A percentile compares a stretch with the other conserved stretches of the same genome.
These are phyloP conservation scores for Heliornis fulica DNA, from an alignment of 2,113 vertebrate species.

Conservation along the genomic window DNA sequence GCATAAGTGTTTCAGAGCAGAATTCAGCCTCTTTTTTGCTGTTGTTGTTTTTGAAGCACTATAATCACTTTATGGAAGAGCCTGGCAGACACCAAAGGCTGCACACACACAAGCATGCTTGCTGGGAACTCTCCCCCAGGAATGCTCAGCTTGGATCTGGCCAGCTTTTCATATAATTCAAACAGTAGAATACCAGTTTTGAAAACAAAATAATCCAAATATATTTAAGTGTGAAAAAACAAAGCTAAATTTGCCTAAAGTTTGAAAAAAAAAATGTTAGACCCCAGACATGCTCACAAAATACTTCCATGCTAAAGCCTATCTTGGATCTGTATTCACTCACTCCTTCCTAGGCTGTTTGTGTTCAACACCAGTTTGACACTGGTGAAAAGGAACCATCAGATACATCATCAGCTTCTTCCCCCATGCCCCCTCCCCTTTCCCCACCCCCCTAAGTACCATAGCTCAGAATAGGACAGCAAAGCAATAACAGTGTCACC, in stretches of 20 bases:
- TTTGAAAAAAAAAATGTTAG: background rate
- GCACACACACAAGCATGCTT: background rate
- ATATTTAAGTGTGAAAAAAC: constrained; percentile 39
- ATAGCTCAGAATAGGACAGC: background rate
- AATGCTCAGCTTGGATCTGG: constrained; percentile 22
- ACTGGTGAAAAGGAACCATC: background rate
- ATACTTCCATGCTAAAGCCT: background rate
- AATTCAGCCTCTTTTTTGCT: background rate
- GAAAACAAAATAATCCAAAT: constrained; percentile 1
- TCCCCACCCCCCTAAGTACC: background rate
- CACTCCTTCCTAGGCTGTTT: background rate
- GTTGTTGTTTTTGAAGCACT: background rate
- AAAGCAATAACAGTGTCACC: background rate
- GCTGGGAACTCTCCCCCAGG: constrained; percentile 52
- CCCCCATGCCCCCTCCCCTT: background rate
- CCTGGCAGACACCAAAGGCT: constrained; percentile 49
- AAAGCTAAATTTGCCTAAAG: background rate
- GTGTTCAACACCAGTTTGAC: background rate
- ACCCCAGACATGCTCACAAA: background rate
- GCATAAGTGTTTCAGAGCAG: background rate
- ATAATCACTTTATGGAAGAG: constrained; percentile 13
- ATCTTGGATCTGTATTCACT: background rate
- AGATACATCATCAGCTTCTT: background rate
- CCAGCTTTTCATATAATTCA: constrained; percentile 16
- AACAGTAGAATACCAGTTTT: background rate